Evolutionary conservation across 2,797 vertebrate genomes (phyloP).

Genomic region (Urosaurus nigricauda): DNA sequence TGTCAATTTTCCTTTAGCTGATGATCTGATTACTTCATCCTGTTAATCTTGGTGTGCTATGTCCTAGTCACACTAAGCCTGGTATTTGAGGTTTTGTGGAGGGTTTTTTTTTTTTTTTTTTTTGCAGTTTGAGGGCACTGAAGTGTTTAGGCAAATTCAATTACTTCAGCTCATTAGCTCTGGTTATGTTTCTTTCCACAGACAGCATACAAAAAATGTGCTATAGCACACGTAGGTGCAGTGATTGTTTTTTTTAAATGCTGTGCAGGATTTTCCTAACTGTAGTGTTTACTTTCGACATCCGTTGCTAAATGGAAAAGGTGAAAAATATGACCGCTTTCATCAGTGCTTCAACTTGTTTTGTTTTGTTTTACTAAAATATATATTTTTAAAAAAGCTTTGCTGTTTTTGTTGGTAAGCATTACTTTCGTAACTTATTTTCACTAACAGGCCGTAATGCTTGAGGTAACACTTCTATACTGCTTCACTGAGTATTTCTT

Average conservation of each 20-base stretch:
- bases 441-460: background rate
- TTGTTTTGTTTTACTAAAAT: background rate
- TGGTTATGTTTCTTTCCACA: slow-evolving; percentile 41
- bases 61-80: slow-evolving; percentile 31
- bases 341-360: background rate
- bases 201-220: slow-evolving; percentile 58
- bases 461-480: background rate
- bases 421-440: background rate
- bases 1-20: slow-evolving; percentile 42
- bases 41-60: slow-evolving; percentile 32
- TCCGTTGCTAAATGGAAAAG: background rate
- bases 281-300: slow-evolving; percentile 26
- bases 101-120: background rate
- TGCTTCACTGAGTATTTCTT: background rate
- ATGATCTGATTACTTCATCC: slow-evolving; percentile 54
- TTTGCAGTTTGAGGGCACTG: background rate
- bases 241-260: slow-evolving; percentile 49
- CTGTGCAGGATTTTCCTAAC: slow-evolving; percentile 37
- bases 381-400: background rate
- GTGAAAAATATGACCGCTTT: slow-evolving; percentile 25
- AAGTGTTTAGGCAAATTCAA: slow-evolving; percentile 59
- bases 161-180: slow-evolving; percentile 57
- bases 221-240: slow-evolving; percentile 47
- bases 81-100: background rate
- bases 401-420: slow-evolving; percentile 23